Evolutionary conservation across 2,797 vertebrate genomes (phyloP), one percentile per base, ranked within the genome.

Genomic region (Antennarius maculatus): DNA sequence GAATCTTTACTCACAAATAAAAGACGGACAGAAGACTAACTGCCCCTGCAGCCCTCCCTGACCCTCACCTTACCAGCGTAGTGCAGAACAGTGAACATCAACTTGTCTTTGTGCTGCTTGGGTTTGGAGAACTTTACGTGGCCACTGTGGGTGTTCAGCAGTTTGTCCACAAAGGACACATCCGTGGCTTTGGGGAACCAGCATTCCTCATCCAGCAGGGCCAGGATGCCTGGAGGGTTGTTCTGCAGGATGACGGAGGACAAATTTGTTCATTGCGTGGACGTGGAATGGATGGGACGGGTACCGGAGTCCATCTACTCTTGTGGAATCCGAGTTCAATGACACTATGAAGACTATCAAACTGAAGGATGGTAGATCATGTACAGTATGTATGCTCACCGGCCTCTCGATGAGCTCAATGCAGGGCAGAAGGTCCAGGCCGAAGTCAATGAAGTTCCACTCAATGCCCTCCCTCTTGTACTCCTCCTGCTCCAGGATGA

Each of bases 151-250:
- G 96, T 96, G 45, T 92, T 86, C 6, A 92, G 74, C 23, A 99
- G 84, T 76, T 99, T 99, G 73, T 98, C 97, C 78, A 99, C 96
- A 1, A 99, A 98, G 39, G 97, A 96, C 0, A 94, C 83, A 48
- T 99, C 97, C 0, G 97, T 97, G 75, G 97, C 97, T 90, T 99
- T 99, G 48, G 97, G 97, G 89, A 98, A 98, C 97, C 97, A 98
- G 73, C 97, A 99, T 79, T 98, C 97, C 83, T 99, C 97, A 27
- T 98, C 97, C 88, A 99, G 90, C 80, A 99, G 92, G 53, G 97
- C 95, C 92, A 99, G 82, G 75, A 99, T 96, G 31, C 97, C 97
- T 0, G 97, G 97, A 9, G 97, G 97, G 83, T 98, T 96, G 76
- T 95, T 98, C 97, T 98, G 86, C 14, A 89, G 75, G 0, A 48